phyloP scores from a whole-genome alignment of 2,888 invertebrate genomes.

The Actias luna region DNA sequence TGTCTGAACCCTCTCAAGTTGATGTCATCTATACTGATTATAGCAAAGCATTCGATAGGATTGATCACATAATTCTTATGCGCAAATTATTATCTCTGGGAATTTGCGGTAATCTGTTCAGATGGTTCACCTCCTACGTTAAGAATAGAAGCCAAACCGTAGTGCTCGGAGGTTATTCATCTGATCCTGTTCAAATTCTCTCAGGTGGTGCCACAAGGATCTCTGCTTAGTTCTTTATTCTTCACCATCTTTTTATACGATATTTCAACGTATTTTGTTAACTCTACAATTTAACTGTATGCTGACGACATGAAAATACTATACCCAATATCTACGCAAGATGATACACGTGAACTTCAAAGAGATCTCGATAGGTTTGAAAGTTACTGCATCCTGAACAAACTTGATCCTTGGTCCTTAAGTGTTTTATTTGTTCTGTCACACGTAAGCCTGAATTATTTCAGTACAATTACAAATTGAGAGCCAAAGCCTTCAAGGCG shows the following conservation, averaged over 20 bases:
- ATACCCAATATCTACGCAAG: neutral
- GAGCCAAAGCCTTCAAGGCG: no score
- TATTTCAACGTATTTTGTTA: no score
- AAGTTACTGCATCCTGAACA: no score
- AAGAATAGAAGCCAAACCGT: neutral
- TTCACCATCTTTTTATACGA: no score
- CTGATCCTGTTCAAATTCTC: neutral
- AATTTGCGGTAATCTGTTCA: neutral
- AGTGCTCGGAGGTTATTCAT: neutral
- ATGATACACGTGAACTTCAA: neutral
- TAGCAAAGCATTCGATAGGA: neutral
- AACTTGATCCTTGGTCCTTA: no score
- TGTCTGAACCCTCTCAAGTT: neutral
- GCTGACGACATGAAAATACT: neutral
- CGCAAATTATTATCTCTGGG: neutral
- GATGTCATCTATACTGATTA: neutral
- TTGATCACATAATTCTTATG: neutral
- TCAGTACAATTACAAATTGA: no score
- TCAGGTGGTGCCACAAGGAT: neutral
- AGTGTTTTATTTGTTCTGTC: no score
- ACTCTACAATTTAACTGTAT: no score
- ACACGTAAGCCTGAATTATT: no score
- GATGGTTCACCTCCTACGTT: neutral
- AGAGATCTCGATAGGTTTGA: neutral
- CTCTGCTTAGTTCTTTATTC: neutral